A percentile compares a stretch with the other conserved stretches of the same genome.
Conservation (phyloP, 2,113 vertebrate genomes). For the Zeus faber region DNA sequence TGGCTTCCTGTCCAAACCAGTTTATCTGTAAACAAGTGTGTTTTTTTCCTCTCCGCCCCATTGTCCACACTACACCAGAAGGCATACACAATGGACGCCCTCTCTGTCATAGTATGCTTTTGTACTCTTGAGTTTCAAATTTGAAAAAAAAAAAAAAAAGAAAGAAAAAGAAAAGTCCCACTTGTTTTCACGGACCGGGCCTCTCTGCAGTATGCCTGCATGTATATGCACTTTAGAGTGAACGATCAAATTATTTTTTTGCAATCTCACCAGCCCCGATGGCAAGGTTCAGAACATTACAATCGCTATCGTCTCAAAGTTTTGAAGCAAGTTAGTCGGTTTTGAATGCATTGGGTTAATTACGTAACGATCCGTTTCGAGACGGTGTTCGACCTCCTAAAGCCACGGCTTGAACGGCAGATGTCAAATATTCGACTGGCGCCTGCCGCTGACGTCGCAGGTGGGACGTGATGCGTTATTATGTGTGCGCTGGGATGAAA, state of each 20-base stretch:
- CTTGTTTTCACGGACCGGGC: slow-evolving; percentile 24
- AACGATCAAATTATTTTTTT: too few relatives aligned
- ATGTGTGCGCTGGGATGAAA: slow-evolving; percentile 51
- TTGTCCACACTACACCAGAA: slow-evolving; percentile 68
- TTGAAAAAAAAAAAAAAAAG: slow-evolving; percentile 25
- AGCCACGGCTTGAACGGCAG: not conserved
- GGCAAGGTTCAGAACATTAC: too few relatives aligned
- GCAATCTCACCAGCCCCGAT: too few relatives aligned
- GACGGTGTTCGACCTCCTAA: too few relatives aligned
- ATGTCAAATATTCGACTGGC: not conserved
- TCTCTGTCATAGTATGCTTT: slow-evolving; percentile 46
- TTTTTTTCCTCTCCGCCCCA: slow-evolving; percentile 69
- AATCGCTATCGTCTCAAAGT: too few relatives aligned
- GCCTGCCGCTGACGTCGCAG: slow-evolving; percentile 27
- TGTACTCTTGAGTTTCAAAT: slow-evolving; percentile 39
- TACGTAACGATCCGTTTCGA: too few relatives aligned
- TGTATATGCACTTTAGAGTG: too few relatives aligned
- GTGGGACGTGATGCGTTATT: slow-evolving; percentile 44
- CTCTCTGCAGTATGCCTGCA: too few relatives aligned
- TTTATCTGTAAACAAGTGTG: slow-evolving; percentile 79
- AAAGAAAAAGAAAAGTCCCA: too few relatives aligned
- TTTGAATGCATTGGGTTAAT: too few relatives aligned
- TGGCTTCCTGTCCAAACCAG: slow-evolving; percentile 77
- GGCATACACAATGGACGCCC: slow-evolving; percentile 58
- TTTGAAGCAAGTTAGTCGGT: too few relatives aligned